A percentile compares a stretch with the other conserved stretches of the same genome.
phyloP scores from a whole-genome alignment of 2,113 vertebrate species.

The Carlito syrichta region DNA sequence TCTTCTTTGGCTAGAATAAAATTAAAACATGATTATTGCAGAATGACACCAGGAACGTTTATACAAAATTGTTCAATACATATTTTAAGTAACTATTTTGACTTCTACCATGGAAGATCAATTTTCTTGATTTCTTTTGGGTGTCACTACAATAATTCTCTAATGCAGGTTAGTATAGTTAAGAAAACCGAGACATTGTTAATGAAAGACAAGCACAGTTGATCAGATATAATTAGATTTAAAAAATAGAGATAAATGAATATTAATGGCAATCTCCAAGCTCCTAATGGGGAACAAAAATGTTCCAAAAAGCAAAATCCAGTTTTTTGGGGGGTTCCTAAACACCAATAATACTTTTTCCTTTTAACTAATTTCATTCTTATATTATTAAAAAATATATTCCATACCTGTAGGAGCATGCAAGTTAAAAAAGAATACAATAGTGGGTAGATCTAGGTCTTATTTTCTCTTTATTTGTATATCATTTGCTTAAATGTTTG shows the following conservation, averaged over 20 bases:
- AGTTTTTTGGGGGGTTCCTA: background rate
- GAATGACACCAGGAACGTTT: background rate
- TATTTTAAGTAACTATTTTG: background rate
- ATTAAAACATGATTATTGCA: background rate
- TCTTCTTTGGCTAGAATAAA: background rate
- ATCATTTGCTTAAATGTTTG: background rate
- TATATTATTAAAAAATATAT: background rate
- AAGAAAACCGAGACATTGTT: constrained; percentile 6
- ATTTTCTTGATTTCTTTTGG: background rate
- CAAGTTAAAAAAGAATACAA: background rate
- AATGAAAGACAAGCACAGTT: constrained; percentile 20
- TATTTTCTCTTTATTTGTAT: background rate
- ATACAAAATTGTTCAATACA: background rate
- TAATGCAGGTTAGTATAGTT: too few species aligned
- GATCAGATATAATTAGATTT: constrained; percentile 27
- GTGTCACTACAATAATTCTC: background rate
- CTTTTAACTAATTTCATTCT: background rate
- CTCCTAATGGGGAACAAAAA: background rate
- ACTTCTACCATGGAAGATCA: background rate
- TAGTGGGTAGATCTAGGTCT: background rate
- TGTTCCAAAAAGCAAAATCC: background rate
- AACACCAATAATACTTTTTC: background rate
- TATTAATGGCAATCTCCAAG: background rate
- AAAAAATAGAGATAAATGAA: constrained; percentile 29
- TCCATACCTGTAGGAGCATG: background rate